phyloP scores from a whole-genome alignment of 2,113 vertebrate genomes.

The Corydoras sp. region DNA sequence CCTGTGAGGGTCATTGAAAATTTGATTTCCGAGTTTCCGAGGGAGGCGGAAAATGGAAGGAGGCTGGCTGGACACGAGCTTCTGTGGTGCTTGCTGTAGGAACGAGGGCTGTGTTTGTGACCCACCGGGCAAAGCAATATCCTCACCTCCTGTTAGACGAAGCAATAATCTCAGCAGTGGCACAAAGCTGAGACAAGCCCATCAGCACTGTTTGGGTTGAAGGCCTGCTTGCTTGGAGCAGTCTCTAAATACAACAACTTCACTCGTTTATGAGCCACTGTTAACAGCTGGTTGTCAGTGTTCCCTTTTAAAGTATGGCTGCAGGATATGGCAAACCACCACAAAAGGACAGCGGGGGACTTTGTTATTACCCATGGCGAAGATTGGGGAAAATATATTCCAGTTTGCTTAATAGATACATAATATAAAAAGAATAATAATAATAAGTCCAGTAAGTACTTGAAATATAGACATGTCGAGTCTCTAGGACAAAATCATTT shows the following conservation, averaged over 20 bases:
- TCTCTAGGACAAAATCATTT: too few species aligned
- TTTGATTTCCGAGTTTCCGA: conserved; percentile 45
- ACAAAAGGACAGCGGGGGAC: background rate
- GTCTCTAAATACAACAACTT: conserved; percentile 33
- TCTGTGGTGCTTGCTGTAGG: conserved; percentile 7
- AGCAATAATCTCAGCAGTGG: conserved; percentile 39
- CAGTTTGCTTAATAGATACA: background rate
- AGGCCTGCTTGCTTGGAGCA: conserved; percentile 19
- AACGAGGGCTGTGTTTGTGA: conserved; percentile 28
- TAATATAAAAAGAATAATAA: too few species aligned
- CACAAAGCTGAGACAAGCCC: conserved; percentile 25
- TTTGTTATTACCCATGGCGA: conserved; percentile 11
- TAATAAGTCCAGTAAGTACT: too few species aligned
- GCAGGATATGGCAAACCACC: background rate
- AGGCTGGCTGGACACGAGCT: conserved; percentile 25
- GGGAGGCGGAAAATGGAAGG: conserved; percentile 37
- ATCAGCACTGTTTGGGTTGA: conserved; percentile 19
- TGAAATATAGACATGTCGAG: too few species aligned
- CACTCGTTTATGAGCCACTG: conserved; percentile 30
- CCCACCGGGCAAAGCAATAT: conserved; percentile 49
- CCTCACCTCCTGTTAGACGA: conserved; percentile 33
- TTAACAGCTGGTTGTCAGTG: conserved; percentile 13
- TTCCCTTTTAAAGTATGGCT: conserved; percentile 2
- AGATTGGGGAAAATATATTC: background rate
- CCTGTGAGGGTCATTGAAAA: conserved; percentile 45